Percentiles rank a stretch among this genome's conserved stretches.
These are phyloP conservation scores for Dynastes grantii DNA, from an alignment of 2,888 invertebrate genomes.

Conservation along the genomic window DNA sequence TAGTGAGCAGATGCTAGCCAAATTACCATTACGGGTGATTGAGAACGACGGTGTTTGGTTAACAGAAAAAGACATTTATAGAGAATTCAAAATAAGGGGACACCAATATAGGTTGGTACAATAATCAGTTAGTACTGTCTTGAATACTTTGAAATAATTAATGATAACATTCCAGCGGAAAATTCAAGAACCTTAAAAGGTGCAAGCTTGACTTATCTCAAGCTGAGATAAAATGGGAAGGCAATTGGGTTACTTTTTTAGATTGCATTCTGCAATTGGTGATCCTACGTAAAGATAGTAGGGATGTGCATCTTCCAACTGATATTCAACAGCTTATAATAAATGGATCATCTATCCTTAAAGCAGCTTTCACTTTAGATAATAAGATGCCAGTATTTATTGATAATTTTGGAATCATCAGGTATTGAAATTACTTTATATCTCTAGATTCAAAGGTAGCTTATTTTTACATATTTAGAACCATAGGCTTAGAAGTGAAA, in stretches of 20 bases:
- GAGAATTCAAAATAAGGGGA: conserved; percentile 79
- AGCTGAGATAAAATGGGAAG: conserved; percentile 79
- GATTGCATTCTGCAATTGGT: conserved; percentile 91
- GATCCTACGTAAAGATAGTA: conserved; percentile 79
- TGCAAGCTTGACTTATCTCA: conserved; percentile 64
- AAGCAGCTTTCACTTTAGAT: conserved; percentile 53
- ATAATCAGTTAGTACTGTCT: neutral
- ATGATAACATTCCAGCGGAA: conserved; percentile 55
- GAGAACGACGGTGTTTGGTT: conserved; percentile 19
- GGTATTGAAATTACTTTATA: too few species aligned
- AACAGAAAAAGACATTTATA: conserved; percentile 75
- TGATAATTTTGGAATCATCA: too few species aligned
- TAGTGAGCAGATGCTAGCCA: neutral
- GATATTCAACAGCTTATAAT: conserved; percentile 55
- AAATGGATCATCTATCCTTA: conserved; percentile 53
- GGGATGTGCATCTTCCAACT: conserved; percentile 81
- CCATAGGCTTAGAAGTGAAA: conserved; percentile 85
- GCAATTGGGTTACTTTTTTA: conserved; percentile 91
- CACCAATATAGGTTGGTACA: conserved; percentile 70
- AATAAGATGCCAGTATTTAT: conserved; percentile 63
- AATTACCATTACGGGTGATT: too few species aligned
- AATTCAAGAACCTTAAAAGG: conserved; percentile 58
- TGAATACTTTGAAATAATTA: conserved; percentile 26
- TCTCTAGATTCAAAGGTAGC: too few species aligned
- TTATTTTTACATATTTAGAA: conserved; percentile 62